These are phyloP conservation scores for Drosophila neocordata DNA, from an alignment of 1,140 invertebrate genomes.

Conservation along the genomic window DNA sequence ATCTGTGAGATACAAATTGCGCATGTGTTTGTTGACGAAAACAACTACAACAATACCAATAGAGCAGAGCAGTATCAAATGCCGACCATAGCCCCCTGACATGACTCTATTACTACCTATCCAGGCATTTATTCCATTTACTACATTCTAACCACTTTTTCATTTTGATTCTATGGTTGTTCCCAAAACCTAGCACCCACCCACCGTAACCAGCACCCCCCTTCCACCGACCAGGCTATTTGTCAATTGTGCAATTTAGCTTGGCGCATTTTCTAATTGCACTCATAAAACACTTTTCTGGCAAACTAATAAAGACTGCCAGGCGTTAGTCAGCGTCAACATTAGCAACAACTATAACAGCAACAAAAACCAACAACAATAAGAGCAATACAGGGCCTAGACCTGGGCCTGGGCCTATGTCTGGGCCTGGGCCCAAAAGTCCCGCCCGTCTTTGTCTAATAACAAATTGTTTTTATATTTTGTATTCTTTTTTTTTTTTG, in stretches of 20 bases:
- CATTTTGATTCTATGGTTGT: too few relatives aligned
- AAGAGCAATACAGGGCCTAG: background rate
- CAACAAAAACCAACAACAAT: constrained; percentile 56
- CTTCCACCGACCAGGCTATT: constrained; percentile 32
- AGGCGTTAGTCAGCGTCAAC: constrained; percentile 61
- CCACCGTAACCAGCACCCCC: too few relatives aligned
- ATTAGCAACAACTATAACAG: constrained; percentile 3
- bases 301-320: constrained; percentile 69
- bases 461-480: background rate
- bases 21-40: constrained; percentile 67
- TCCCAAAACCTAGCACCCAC: too few relatives aligned
- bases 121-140: background rate
- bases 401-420: background rate
- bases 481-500: background rate
- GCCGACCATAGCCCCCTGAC: background rate
- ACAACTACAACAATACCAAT: constrained; percentile 16
- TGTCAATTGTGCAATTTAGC: constrained; percentile 77
- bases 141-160: constrained; percentile 7
- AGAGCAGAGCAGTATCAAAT: background rate
- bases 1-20: constrained; percentile 78
- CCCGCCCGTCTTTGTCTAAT: constrained; percentile 26
- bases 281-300: constrained; percentile 77
- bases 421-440: constrained; percentile 18
- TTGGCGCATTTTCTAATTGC: constrained; percentile 76
- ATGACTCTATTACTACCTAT: background rate